Percentiles rank a stretch among this genome's conserved stretches.
Evolutionary conservation across 2,888 invertebrate species (phyloP).

Genomic region (Cerastis rubricosa): DNA sequence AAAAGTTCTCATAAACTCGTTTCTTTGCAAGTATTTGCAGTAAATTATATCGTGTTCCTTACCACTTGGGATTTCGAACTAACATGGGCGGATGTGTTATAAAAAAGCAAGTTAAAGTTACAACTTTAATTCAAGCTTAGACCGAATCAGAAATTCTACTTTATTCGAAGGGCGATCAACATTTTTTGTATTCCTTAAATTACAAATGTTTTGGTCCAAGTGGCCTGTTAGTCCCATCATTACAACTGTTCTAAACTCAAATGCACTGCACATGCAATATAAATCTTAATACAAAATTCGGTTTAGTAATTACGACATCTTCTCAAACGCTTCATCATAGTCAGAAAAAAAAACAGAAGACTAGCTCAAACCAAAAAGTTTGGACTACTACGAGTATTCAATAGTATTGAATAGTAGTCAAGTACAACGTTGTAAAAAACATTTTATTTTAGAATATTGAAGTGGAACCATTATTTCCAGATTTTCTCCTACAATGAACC

Average conservation of each 20-base stretch:
- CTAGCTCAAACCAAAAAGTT: too few relatives aligned
- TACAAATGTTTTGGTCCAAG: not conserved
- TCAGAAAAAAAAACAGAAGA: too few relatives aligned
- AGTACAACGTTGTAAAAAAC: too few relatives aligned
- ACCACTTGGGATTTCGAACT: too few relatives aligned
- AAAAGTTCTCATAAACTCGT: not conserved
- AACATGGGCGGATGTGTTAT: too few relatives aligned
- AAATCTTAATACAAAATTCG: too few relatives aligned
- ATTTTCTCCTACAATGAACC: constrained; percentile 85
- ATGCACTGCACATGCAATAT: not conserved
- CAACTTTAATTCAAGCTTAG: too few relatives aligned
- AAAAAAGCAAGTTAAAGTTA: too few relatives aligned
- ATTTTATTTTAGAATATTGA: not conserved
- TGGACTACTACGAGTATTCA: too few relatives aligned
- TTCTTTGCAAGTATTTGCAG: not conserved
- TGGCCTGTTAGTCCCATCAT: not conserved
- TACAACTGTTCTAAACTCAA: not conserved
- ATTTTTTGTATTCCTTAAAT: not conserved
- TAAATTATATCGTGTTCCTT: not conserved
- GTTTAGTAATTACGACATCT: too few relatives aligned
- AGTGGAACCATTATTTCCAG: constrained; percentile 75
- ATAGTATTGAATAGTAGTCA: too few relatives aligned
- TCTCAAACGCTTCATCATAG: too few relatives aligned
- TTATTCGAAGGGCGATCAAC: not conserved
- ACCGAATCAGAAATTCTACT: not conserved